phyloP scores from a whole-genome alignment of 1,140 invertebrate genomes.

The Ylistrum balloti region DNA sequence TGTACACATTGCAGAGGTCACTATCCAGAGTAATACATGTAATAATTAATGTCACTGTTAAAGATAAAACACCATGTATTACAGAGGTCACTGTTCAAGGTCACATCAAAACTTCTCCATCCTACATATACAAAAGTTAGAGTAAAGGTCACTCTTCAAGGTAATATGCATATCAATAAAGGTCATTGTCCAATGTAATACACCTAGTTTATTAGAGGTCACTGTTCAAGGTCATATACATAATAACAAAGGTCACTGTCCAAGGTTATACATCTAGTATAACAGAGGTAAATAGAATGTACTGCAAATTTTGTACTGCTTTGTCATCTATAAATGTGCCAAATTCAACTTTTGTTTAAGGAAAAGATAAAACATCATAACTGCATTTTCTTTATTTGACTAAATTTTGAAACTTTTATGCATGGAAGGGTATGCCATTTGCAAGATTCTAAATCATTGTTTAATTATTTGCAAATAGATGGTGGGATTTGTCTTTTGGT shows the following conservation, averaged over 20 bases:
- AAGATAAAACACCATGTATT: not conserved
- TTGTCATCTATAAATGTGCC: too few species aligned
- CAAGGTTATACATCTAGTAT: too few species aligned
- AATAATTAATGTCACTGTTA: not conserved
- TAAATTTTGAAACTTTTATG: too few species aligned
- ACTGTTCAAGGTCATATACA: too few species aligned
- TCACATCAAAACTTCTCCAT: not conserved
- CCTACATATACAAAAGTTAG: not conserved
- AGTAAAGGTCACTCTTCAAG: not conserved
- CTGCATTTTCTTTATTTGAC: too few species aligned
- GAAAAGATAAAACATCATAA: too few species aligned
- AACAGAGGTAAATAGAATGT: too few species aligned
- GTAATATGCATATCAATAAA: not conserved
- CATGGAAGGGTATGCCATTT: not conserved
- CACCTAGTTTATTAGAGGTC: not conserved
- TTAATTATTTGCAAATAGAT: not conserved
- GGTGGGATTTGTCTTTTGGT: not conserved
- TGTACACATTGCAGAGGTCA: not conserved
- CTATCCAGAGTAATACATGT: not conserved
- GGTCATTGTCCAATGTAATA: not conserved
- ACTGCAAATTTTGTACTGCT: too few species aligned
- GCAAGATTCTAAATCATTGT: not conserved
- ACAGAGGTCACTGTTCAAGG: not conserved
- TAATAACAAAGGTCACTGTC: too few species aligned
- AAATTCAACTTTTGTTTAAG: too few species aligned